phyloP scores from a whole-genome alignment of 2,113 vertebrate genomes.

The Pipra filicauda region DNA sequence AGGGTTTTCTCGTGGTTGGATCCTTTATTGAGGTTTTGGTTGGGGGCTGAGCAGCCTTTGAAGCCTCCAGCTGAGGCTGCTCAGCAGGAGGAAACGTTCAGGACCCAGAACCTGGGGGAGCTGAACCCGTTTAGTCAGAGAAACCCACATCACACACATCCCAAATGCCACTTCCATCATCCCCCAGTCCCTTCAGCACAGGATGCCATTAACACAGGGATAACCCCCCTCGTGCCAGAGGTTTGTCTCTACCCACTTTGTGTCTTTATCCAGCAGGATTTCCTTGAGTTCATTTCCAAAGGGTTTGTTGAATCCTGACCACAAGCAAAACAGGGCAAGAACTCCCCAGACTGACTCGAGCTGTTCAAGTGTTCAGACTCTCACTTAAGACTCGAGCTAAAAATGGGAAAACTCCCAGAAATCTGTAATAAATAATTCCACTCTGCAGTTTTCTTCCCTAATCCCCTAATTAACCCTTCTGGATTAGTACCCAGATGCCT shows the following conservation, averaged over 20 bases:
- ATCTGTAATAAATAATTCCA: neutral
- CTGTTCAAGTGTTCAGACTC: neutral
- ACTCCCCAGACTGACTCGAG: neutral
- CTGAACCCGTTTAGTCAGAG: neutral
- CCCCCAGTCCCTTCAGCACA: neutral
- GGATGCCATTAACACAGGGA: neutral
- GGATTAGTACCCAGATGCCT: neutral
- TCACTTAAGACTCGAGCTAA: neutral
- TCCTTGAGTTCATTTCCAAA: neutral
- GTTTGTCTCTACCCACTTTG: neutral
- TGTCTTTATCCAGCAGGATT: neutral
- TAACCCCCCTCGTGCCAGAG: fast-evolving
- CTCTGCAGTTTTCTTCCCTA: neutral
- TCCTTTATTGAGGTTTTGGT: conserved; percentile 23
- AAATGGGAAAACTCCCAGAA: neutral
- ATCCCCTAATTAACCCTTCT: neutral
- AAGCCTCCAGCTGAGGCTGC: conserved; percentile 25
- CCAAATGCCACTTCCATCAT: neutral
- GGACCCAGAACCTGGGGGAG: conserved; percentile 6
- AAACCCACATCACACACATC: conserved; percentile 43
- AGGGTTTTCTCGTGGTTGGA: neutral
- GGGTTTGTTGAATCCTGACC: neutral
- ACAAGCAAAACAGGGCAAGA: neutral
- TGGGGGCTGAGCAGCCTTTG: conserved; percentile 13
- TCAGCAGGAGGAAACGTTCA: neutral